Conservation (phyloP, 2,888 invertebrate species). For the Encarsia formosa region DNA sequence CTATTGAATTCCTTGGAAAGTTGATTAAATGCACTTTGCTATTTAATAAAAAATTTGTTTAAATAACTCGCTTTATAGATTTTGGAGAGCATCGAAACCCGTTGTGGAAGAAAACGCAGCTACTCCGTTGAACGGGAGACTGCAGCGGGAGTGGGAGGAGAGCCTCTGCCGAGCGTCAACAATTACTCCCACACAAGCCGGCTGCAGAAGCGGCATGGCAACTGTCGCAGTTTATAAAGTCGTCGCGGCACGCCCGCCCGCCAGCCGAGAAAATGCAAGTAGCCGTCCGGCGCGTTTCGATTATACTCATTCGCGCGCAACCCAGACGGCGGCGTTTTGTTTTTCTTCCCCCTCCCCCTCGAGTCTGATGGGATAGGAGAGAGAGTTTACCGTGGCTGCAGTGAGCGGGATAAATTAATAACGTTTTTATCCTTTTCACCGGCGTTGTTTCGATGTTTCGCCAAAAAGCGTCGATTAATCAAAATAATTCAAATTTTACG, state of each 20-base stretch:
- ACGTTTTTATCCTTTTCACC: too few relatives aligned
- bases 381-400: too few relatives aligned
- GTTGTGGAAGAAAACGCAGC: too few relatives aligned
- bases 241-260: slow-evolving; percentile 15
- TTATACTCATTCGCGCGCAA: slow-evolving; percentile 12
- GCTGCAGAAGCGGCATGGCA: too few relatives aligned
- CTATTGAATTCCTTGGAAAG: slow-evolving; percentile 24
- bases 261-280: slow-evolving; percentile 15
- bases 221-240: slow-evolving; percentile 17
- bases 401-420: too few relatives aligned
- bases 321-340: neutral
- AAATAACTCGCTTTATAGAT: too few relatives aligned
- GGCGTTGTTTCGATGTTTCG: too few relatives aligned
- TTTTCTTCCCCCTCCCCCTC: neutral
- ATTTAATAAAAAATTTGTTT: slow-evolving; percentile 28
- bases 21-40: slow-evolving; percentile 22
- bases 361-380: too few relatives aligned
- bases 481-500: too few relatives aligned
- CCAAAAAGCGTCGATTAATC: too few relatives aligned
- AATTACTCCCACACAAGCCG: neutral
- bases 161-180: neutral
- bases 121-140: too few relatives aligned
- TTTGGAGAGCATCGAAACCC: too few relatives aligned
- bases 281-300: slow-evolving; percentile 23
- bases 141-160: neutral